Base-by-base conservation (phyloP, 64 coral and sea anemone species). In the Dendronephthya gigantea region DNA sequence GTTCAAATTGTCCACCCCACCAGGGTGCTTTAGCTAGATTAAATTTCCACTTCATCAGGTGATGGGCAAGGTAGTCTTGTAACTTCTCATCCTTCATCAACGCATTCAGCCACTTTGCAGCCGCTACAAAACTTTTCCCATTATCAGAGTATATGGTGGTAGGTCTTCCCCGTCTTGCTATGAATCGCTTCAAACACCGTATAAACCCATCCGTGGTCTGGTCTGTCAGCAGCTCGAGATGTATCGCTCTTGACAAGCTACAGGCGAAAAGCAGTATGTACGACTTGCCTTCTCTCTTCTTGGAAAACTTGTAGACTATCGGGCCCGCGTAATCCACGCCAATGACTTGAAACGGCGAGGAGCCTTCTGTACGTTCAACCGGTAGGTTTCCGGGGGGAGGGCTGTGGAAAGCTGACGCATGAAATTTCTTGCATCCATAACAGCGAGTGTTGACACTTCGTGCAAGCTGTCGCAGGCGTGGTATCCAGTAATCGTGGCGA, bases 51-150 rank as follows among this genome's bases (percentile, higher is more conserved):
- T 11, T 17, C 10, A 55, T 55, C 10, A 11, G 10, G 10, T n/a
- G 66, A 31, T 70, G 66, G 8, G 66, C 66, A 9, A 70, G 66
- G 66, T 70, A 70, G 29, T 70, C 66, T 70, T 70, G 66, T n/a
- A 70, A 70, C 17, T 31, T 70, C 23, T 70, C 66, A 6, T 70
- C 66, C 29, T 70, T 70, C 66, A 70, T 70, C 6, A 70, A 8
- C 19, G 6, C n/a, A 7, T 32, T 70, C 30, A 70, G 27, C 66
- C 66, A 70, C 30, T 8, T 70, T n/a, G 66, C 66, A 6, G 66
- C 19, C 66, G 66, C 66, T n/a, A 70, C 66, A n/a, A 70, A 70
- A n/a, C 66, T 70, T 32, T 70, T 70, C 19, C 66, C 66, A n/a
- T 70, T 70, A 70, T 70, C 66, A 7, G 30, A 70, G 66, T 70